Conservation (phyloP, 2,797 vertebrate species). For the Sphenopsis melanotis region DNA sequence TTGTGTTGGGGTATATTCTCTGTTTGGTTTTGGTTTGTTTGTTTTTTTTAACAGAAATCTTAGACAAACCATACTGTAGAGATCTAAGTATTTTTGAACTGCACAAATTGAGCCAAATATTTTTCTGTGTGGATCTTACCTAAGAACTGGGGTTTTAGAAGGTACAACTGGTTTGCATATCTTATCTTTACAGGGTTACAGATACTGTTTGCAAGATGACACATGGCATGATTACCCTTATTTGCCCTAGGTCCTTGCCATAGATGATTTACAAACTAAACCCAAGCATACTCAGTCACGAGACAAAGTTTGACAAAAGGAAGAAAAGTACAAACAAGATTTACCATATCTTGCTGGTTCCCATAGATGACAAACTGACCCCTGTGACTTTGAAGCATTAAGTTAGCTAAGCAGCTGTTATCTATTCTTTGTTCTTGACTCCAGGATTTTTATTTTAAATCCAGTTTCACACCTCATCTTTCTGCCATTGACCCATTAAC, state of each 20-base stretch:
- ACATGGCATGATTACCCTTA: neutral
- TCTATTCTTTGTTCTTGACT: neutral
- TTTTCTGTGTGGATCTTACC: neutral
- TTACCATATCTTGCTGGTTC: neutral
- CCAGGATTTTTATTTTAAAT: neutral
- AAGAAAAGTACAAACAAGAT: neutral
- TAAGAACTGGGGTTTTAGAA: neutral
- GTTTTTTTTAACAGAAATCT: neutral
- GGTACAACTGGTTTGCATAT: neutral
- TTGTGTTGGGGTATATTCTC: neutral
- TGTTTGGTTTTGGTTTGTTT: neutral
- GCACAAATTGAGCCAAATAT: neutral
- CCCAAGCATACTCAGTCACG: neutral
- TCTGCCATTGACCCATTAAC: slow-evolving; percentile 7
- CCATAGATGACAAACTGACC: neutral
- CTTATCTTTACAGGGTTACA: neutral
- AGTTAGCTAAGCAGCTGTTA: neutral
- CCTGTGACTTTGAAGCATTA: slow-evolving; percentile 6
- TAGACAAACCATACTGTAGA: neutral
- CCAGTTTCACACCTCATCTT: slow-evolving; percentile 31
- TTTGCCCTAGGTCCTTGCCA: neutral
- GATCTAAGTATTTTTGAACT: neutral
- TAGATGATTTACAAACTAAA: neutral
- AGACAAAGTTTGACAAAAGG: neutral
- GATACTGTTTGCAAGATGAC: neutral